These are phyloP conservation scores for Ophraella communa DNA, from an alignment of 2,888 invertebrate species.

Conservation along the genomic window DNA sequence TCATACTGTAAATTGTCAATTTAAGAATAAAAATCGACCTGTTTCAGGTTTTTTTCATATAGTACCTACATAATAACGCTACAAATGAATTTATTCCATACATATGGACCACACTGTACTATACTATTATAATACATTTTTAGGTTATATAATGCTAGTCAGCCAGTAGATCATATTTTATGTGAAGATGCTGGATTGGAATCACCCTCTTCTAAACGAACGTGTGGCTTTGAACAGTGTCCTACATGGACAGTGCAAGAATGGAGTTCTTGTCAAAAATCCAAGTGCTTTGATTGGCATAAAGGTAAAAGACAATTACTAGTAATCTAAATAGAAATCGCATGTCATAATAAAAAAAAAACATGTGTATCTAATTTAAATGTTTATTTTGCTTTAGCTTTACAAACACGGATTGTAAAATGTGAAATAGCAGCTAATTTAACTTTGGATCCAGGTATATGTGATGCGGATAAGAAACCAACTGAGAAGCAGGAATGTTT, in stretches of 20 bases:
- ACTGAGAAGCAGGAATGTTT: conserved; percentile 80
- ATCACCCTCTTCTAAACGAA: conserved; percentile 68
- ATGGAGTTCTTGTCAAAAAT: conserved; percentile 76
- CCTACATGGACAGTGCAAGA: conserved; percentile 74
- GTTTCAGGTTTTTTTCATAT: too few relatives aligned
- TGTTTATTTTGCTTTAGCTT: conserved; percentile 61
- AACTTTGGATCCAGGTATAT: conserved; percentile 62
- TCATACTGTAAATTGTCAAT: too few relatives aligned
- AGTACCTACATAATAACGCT: too few relatives aligned
- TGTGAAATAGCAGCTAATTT: conserved; percentile 62
- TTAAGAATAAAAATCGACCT: too few relatives aligned
- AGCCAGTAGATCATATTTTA: conserved; percentile 68
- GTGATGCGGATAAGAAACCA: conserved; percentile 77
- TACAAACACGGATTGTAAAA: conserved; percentile 74
- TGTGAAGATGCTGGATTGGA: conserved; percentile 75
- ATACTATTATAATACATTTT: conserved; percentile 1
- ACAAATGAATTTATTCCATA: not conserved
- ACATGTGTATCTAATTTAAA: not conserved
- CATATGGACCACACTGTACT: too few relatives aligned
- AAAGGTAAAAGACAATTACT: conserved; percentile 61
- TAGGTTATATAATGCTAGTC: conserved; percentile 63
- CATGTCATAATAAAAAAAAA: too few relatives aligned
- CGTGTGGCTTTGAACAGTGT: conserved; percentile 73
- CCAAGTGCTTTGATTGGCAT: conserved; percentile 77
- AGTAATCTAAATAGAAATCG: not conserved